Conservation (phyloP, 2,797 vertebrate genomes). For the Pantherophis vulpinus region DNA sequence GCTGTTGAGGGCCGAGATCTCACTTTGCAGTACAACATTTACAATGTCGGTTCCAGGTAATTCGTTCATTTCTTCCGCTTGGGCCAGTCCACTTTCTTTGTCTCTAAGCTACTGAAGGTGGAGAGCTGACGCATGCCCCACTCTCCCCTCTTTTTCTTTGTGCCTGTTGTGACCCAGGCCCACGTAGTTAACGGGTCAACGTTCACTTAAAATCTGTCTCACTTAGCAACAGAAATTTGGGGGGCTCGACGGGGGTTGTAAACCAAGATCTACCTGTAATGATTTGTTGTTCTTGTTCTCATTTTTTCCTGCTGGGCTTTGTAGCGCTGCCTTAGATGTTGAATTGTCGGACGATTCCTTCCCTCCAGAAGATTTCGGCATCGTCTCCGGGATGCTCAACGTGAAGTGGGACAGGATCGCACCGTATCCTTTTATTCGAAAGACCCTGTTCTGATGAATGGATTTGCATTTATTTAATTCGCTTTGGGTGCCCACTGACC, state of each 20-base stretch:
- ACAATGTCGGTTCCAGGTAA: slow-evolving; percentile 95
- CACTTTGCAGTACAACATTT: slow-evolving; percentile 94
- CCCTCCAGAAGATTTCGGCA: slow-evolving; percentile 94
- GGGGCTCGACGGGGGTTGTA: background rate
- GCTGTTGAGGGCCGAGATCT: slow-evolving; percentile 93
- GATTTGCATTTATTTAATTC: background rate
- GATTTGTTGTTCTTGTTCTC: background rate
- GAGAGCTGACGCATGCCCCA: too few species aligned
- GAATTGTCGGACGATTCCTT: slow-evolving; percentile 95
- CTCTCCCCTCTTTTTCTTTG: too few species aligned
- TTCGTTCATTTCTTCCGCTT: too few species aligned
- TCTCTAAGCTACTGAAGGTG: too few species aligned
- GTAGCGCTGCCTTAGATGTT: slow-evolving; percentile 90
- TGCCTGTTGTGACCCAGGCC: too few species aligned
- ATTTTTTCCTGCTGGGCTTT: background rate
- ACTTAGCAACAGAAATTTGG: background rate
- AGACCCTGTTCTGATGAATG: background rate
- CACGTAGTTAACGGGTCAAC: background rate
- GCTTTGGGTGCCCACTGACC: background rate
- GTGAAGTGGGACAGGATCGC: slow-evolving; percentile 98
- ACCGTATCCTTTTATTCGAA: slow-evolving; percentile 84
- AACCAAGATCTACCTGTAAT: background rate
- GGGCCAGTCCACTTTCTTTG: too few species aligned
- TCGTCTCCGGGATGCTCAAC: slow-evolving; percentile 93
- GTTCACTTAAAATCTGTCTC: background rate